These are phyloP conservation scores for Xyrichtys novacula DNA, from an alignment of 2,797 vertebrate species.

Conservation along the genomic window DNA sequence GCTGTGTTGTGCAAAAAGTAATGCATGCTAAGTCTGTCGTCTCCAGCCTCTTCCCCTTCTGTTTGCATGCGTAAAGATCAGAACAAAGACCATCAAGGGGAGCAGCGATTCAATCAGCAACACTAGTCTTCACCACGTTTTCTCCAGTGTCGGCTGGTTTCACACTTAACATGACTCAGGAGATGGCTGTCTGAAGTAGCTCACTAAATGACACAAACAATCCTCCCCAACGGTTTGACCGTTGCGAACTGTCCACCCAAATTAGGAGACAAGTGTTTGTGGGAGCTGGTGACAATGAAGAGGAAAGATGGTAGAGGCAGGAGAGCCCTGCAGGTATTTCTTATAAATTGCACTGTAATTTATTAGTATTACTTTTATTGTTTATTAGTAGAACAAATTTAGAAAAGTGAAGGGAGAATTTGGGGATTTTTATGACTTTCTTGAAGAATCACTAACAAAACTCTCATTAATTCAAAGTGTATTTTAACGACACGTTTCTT, in stretches of 20 bases:
- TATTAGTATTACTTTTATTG: slow-evolving; percentile 76
- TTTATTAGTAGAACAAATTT: slow-evolving; percentile 56
- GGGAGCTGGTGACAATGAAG: slow-evolving; percentile 37
- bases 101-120: neutral
- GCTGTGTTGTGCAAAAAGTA: neutral
- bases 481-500: slow-evolving; percentile 55
- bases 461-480: slow-evolving; percentile 35
- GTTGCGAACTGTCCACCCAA: slow-evolving; percentile 76
- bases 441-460: slow-evolving; percentile 45
- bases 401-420: slow-evolving; percentile 42
- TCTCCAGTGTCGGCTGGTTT: neutral
- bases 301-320: slow-evolving; percentile 24
- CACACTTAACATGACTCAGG: too few species aligned
- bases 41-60: neutral
- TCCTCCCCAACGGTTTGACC: slow-evolving; percentile 56
- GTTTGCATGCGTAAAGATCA: neutral
- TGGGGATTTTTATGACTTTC: slow-evolving; percentile 51
- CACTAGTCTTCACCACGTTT: neutral
- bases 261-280: slow-evolving; percentile 49
- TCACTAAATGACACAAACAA: slow-evolving; percentile 27
- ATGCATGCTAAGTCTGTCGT: neutral
- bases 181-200: slow-evolving; percentile 23
- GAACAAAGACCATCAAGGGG: neutral
- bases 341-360: slow-evolving; percentile 83
- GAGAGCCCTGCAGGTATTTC: slow-evolving; percentile 62